Evolutionary conservation across 2,888 invertebrate genomes (phyloP).

Genomic region (Drepana falcataria): DNA sequence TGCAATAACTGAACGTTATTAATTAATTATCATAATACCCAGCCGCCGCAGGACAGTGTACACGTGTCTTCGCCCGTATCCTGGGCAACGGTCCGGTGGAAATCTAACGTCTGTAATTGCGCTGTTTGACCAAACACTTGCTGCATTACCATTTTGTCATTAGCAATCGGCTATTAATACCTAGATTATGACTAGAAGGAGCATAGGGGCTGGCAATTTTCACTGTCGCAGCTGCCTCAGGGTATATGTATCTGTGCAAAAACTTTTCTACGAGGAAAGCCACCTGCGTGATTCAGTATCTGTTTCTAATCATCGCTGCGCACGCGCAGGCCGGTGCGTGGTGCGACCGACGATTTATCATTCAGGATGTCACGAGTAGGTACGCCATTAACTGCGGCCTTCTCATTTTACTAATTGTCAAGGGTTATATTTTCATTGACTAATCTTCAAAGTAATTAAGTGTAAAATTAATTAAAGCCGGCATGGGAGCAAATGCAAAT

Average conservation of each 20-base stretch:
- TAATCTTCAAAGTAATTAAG: neutral
- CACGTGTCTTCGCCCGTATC: slow-evolving; percentile 69
- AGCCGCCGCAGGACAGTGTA: slow-evolving; percentile 18
- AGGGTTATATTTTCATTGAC: neutral
- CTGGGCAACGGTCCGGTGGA: slow-evolving; percentile 33
- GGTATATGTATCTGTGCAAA: slow-evolving; percentile 64
- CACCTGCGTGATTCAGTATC: slow-evolving; percentile 58
- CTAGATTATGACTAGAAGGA: slow-evolving; percentile 65
- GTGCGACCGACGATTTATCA: slow-evolving; percentile 4
- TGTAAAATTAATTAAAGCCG: too few relatives aligned
- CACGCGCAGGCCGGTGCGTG: slow-evolving; percentile 4
- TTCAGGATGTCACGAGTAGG: slow-evolving; percentile 2
- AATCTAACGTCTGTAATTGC: slow-evolving; percentile 59
- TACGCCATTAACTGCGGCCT: neutral
- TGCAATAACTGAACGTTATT: neutral
- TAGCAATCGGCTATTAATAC: slow-evolving; percentile 72
- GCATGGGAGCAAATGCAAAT: too few relatives aligned
- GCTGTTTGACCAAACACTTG: slow-evolving; percentile 56
- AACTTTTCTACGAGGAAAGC: slow-evolving; percentile 64
- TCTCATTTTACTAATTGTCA: neutral
- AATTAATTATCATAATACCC: slow-evolving; percentile 5
- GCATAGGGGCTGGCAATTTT: slow-evolving; percentile 75
- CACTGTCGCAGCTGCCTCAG: slow-evolving; percentile 54
- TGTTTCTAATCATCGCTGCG: slow-evolving; percentile 27
- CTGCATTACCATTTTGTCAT: slow-evolving; percentile 72